Base-by-base conservation (phyloP, 2,113 vertebrate genomes). In the Scopus umbretta region DNA sequence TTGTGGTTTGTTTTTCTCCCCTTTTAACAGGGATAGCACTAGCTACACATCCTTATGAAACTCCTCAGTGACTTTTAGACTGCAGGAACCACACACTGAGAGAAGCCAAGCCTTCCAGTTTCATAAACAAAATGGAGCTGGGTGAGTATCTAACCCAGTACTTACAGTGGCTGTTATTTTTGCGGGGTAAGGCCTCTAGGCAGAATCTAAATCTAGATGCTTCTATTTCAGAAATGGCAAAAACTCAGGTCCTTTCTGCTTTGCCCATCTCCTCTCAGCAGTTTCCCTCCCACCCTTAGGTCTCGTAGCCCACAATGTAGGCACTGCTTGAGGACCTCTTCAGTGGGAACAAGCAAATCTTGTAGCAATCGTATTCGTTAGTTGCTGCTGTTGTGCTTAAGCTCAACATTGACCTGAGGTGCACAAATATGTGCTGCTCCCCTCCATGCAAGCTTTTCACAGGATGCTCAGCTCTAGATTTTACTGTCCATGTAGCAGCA, bases 341-440 rank as follows among this genome's bases (percentile, higher is more conserved):
- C 27, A 16, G 11, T 50, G 38, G 13, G 19, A 74, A 67, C 9
- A 59, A 49, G 36, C 22, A 70, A 16, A 72, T 72, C 52, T 52
- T 21, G 12, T 11, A 61, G 10, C 21, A 67, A 12, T 45, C 49
- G 6, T 10, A 18, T 25, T 67, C 7, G n/a, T n/a, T n/a, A n/a
- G 9, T 6, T 49, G 23, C n/a, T n/a, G 19, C 22, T 86, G 38
- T 61, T 49, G 29, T 45, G 7, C 43, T 85, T 34, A 52, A 74
- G 32, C 30, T 52, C 62, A 76, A 7, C 61, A 11, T 6, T 16
- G 22, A 53, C 25, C 14, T 13, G 23, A 56, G 55, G 6, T 38
- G 13, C 40, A 36, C 3, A 0, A 59, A 42, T 5, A 30, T 3
- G 3, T 17, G 11, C 27, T 27, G 9, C 16, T 47, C 5, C 16